Evolutionary conservation across 2,888 invertebrate genomes (phyloP).

Genomic region (Galerucella nymphaeae): DNA sequence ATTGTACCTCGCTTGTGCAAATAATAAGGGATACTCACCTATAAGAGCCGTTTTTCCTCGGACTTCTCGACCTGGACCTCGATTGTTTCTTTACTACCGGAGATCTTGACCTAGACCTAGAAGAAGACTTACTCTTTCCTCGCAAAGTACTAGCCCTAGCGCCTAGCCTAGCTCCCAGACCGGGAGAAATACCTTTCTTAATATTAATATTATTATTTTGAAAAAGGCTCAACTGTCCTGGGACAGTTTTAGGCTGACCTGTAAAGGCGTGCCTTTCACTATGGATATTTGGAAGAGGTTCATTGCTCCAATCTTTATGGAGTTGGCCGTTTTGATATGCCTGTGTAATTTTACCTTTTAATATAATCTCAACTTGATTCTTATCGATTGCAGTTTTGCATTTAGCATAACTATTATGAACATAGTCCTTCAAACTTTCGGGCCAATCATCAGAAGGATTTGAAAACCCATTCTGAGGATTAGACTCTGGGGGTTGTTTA

Average conservation of each 20-base stretch:
- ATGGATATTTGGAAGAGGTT: slow-evolving; percentile 90
- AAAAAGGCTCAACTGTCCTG: slow-evolving; percentile 70
- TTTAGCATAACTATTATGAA: slow-evolving; percentile 91
- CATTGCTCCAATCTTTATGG: slow-evolving; percentile 94
- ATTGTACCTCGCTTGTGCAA: too few relatives aligned
- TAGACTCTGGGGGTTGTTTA: slow-evolving; percentile 37
- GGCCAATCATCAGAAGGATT: slow-evolving; percentile 81
- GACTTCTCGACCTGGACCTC: slow-evolving; percentile 53
- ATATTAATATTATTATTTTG: slow-evolving; percentile 66
- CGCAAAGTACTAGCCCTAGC: slow-evolving; percentile 65
- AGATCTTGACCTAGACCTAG: slow-evolving; percentile 59
- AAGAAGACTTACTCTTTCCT: slow-evolving; percentile 61
- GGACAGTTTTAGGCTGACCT: slow-evolving; percentile 59
- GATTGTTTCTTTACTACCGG: slow-evolving; percentile 38
- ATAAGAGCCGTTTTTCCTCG: slow-evolving; percentile 57
- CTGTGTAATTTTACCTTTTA: slow-evolving; percentile 93
- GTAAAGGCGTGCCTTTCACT: slow-evolving; percentile 73
- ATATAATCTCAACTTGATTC: slow-evolving; percentile 92
- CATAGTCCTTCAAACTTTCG: slow-evolving; percentile 84
- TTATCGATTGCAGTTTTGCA: slow-evolving; percentile 89
- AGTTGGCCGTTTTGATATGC: slow-evolving; percentile 89
- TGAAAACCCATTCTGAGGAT: slow-evolving; percentile 52
- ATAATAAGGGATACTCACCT: slow-evolving; percentile 53
- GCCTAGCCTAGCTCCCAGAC: slow-evolving; percentile 71
- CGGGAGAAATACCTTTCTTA: slow-evolving; percentile 57